Evolutionary conservation across 2,797 vertebrate species (phyloP).

Genomic region (Hyperoplus immaculatus): DNA sequence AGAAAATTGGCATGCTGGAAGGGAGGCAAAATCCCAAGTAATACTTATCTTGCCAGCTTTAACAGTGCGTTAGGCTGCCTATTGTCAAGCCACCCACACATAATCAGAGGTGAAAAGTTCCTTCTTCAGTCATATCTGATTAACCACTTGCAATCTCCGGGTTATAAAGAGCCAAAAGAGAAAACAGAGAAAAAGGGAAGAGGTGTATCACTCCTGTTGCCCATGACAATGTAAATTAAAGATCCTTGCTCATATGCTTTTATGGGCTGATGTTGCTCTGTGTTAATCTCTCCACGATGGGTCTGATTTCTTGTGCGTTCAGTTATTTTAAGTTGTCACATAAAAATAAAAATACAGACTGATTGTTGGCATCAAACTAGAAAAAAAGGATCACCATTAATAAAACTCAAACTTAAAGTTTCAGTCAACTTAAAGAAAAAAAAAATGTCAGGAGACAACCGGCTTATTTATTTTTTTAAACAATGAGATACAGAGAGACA

Average conservation of each 20-base stretch:
- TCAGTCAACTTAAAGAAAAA: slow-evolving; percentile 1
- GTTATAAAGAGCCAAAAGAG: background rate
- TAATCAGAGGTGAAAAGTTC: slow-evolving; percentile 18
- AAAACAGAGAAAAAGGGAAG: background rate
- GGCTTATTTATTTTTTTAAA: slow-evolving; percentile 2
- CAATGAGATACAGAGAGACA: background rate
- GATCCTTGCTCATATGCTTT: slow-evolving; percentile 4
- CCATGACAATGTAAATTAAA: background rate
- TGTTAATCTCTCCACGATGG: slow-evolving; percentile 2
- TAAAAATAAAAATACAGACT: slow-evolving; percentile 24
- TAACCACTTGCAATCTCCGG: background rate
- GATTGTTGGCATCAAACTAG: slow-evolving; percentile 10
- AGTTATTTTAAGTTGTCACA: slow-evolving; percentile 51
- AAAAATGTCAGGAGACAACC: background rate
- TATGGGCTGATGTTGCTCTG: slow-evolving; percentile 11
- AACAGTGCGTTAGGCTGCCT: background rate
- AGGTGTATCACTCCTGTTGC: background rate
- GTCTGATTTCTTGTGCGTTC: slow-evolving; percentile 16
- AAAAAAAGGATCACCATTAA: slow-evolving; percentile 1
- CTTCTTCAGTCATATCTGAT: slow-evolving; percentile 9
- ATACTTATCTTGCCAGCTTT: slow-evolving; percentile 1
- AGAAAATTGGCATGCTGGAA: slow-evolving; percentile 31
- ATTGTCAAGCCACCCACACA: slow-evolving; percentile 17
- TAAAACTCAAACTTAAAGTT: background rate
- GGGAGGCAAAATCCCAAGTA: background rate